These are phyloP conservation scores for Anarhynchus alexandrinus DNA, from an alignment of 2,113 vertebrate genomes.

Conservation along the genomic window DNA sequence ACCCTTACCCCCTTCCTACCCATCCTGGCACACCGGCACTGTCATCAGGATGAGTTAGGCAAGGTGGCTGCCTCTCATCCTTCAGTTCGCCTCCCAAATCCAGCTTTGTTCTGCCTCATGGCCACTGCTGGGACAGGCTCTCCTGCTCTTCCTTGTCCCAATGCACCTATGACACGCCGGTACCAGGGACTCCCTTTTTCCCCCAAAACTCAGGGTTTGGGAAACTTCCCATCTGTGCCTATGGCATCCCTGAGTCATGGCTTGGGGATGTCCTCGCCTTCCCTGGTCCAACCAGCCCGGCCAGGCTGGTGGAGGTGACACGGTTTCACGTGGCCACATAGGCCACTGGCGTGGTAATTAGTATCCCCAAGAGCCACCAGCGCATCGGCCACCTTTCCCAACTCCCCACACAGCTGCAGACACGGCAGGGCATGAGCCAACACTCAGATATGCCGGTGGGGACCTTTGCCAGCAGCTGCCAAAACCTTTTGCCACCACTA, in stretches of 20 bases:
- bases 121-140: background rate
- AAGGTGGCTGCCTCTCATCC: background rate
- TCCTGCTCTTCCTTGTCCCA: background rate
- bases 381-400: accelerated
- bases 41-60: background rate
- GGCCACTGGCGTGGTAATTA: background rate
- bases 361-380: background rate
- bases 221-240: background rate
- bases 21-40: background rate
- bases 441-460: accelerated
- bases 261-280: accelerated
- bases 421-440: accelerated
- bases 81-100: background rate
- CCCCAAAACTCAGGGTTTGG: background rate
- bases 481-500: background rate
- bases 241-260: background rate
- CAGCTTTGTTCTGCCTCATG: background rate
- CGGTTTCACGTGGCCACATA: accelerated
- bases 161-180: accelerated
- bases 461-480: background rate
- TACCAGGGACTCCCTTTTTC: background rate
- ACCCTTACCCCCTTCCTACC: background rate
- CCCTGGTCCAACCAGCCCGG: background rate
- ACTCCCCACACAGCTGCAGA: accelerated
- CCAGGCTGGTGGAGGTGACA: background rate